Evolutionary conservation across 92 coral and sea anemone genomes (phyloP), one percentile per base, ranked within the genome.

Genomic region (Parazoanthus atlanticus): DNA sequence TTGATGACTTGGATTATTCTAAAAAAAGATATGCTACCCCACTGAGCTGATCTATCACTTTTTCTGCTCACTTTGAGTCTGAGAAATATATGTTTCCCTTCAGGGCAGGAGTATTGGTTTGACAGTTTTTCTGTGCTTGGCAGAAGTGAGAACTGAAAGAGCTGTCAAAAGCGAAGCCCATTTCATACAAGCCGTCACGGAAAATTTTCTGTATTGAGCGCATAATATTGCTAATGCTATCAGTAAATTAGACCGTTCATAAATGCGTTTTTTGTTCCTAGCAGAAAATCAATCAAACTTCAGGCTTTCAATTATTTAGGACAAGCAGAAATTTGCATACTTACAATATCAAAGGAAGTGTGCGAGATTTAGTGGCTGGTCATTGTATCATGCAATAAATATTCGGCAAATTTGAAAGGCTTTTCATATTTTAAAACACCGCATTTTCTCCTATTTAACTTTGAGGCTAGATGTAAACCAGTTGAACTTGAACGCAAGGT

Each of bases 281-380:
- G 69, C 54, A 69, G 78, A 15, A 36, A 84, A 41, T 71, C 41
- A 70, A 84, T 84, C 65, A 84, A 84, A 29, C n/a, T 67, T 29
- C n/a, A 26, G 36, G 15, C 19, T 19, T 69, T 84, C 67, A 84
- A 84, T 46, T 70, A 84, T 84, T 84, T 38, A 84, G 33, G 78
- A 10, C 49, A 52, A n/a, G 41, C 8, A 19, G 32, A 84, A 70
- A 84, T 84, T 84, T 84, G 87, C 87, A 84, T 84, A 84, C 65
- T 84, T 70, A 84, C 65, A 16, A 13, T 28, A 78, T 41, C 36
- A 17, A 13, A 23, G 81, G 56, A 77, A 77, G 49, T 43, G 31
- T 9, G 17, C 21, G 43, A 36, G n/a, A n/a, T n/a, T n/a, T n/a
- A n/a, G n/a, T n/a, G n/a, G n/a, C n/a, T n/a, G n/a, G 47, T 12